Base-by-base conservation (phyloP, 1,140 invertebrate genomes). In the Anastatus disparis region DNA sequence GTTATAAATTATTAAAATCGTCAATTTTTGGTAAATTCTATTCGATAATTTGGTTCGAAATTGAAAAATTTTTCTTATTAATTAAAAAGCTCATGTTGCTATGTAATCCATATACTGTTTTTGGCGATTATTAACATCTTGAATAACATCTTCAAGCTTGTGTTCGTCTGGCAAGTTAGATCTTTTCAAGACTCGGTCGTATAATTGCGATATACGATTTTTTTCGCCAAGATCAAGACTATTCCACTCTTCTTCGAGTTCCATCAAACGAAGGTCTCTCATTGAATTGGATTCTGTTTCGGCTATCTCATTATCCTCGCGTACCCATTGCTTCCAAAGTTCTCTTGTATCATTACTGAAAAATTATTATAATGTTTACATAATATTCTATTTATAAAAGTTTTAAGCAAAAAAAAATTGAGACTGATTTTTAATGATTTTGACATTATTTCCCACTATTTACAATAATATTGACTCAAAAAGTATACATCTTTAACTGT, bases 161-260 rank as follows among this genome's bases (percentile, higher is more conserved):
- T 75, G 73, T n/a, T 77, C 77, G 1, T 75, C 46, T 48, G 77
- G 74, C 0, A 77, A 3, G 26, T 61, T 48, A 0, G 76, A 77
- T 1, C 75, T 71, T 1, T 50, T 69, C 46, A 78, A 74, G 2
- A 77, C 70, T n/a, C 65, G 70, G 27, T 79, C 59, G 48, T 77
- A 81, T 12, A 76, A 72, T 27, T 75, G 58, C 12, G 73, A 59
- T 10, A 82, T 79, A 17, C 70, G 76, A 13, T 82, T 70, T 64
- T 83, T 83, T 10, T 85, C 83, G 12, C 76, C 72, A 10, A 80
- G 17, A 9, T 79, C 78, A 0, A 85, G 59, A 38, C 61, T 31
- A 13, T 79, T 76, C 82, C 81, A 85, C 27, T 84, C 81, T 29
- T 83, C 69, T 59, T 84, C 82, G 2, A 84, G 55, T 15, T 76